Evolutionary conservation across 1,140 invertebrate species (phyloP), one percentile per base, ranked within the genome.

Genomic region (Brachionus sp.): DNA sequence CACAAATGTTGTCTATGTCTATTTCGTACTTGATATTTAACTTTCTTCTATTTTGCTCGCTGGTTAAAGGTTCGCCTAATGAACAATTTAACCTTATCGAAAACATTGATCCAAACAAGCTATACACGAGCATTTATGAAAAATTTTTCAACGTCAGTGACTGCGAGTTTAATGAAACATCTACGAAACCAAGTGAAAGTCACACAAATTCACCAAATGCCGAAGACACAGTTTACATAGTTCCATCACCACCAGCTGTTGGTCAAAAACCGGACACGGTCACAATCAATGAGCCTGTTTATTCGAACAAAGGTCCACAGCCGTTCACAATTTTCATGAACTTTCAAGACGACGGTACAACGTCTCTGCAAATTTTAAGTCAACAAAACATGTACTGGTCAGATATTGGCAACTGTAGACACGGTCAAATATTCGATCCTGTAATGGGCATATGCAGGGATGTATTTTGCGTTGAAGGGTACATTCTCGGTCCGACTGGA

Each of bases 241-340:
- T 75, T 2, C 37, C 42, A 23, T 25, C 70, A 1, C 70, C 70
- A 10, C 39, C 70, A 12, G 19, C n/a, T 13, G 37, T 75, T 5
- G 70, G 70, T 46, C n/a, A 46, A 25, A 75, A 75, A 25, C 70
- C 70, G 13, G 70, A 46, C 12, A 16, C 10, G 13, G 42, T 75
- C 19, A 25, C 42, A 25, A 25, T 75, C 13, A 44, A 46, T 25
- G 70, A 75, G 37, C 37, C 42, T 25, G 25, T 75, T 25, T 75
- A 44, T 25, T 29, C 42, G 6, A 75, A 75, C 25, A 75, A 46
- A 46, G 77, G 77, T 13, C 80, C 80, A 25, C 62, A 68, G 19
- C 50, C 80, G 16, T 66, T 82, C 10, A 82, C 80, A 16, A 66
- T 82, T 46, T 50, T 82, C 1, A 82, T 82, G 80, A 82, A 82